These are phyloP conservation scores for Balaenoptera acutorostrata DNA, from an alignment of 2,113 vertebrate genomes.

Conservation along the genomic window DNA sequence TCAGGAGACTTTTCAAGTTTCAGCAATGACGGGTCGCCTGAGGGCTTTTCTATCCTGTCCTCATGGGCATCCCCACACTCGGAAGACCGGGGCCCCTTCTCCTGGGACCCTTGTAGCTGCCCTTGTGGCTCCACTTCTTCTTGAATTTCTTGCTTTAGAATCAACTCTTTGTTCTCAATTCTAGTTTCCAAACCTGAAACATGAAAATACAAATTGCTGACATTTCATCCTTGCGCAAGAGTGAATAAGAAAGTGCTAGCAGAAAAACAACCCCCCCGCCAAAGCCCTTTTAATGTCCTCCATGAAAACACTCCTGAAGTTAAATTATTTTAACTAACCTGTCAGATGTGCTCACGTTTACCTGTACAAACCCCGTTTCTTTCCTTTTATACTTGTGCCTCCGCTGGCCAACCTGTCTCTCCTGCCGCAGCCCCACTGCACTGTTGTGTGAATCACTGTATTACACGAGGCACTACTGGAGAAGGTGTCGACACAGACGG, in stretches of 20 bases:
- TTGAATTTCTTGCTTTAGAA: conserved; percentile 55
- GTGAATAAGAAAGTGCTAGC: background rate
- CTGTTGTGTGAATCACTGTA: background rate
- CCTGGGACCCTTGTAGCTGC: background rate
- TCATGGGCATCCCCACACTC: background rate
- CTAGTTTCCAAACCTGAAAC: conserved; percentile 56
- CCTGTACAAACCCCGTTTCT: background rate
- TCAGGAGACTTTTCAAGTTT: conserved; percentile 18
- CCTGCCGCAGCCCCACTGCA: background rate
- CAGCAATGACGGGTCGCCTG: background rate
- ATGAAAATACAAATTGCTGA: background rate
- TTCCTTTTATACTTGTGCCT: background rate
- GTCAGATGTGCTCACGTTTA: background rate
- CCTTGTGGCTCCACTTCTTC: conserved; percentile 34
- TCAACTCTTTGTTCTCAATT: conserved; percentile 25
- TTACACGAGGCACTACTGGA: background rate
- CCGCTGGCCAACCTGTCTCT: background rate
- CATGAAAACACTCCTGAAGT: background rate
- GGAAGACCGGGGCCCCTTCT: background rate
- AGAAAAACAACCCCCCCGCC: background rate
- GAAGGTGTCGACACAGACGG: background rate
- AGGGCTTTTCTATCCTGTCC: background rate
- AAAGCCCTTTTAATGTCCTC: background rate
- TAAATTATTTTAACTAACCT: background rate
- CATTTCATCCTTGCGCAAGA: background rate